phyloP scores from a whole-genome alignment of 2,797 vertebrate species.

The Strix occidentalis region DNA sequence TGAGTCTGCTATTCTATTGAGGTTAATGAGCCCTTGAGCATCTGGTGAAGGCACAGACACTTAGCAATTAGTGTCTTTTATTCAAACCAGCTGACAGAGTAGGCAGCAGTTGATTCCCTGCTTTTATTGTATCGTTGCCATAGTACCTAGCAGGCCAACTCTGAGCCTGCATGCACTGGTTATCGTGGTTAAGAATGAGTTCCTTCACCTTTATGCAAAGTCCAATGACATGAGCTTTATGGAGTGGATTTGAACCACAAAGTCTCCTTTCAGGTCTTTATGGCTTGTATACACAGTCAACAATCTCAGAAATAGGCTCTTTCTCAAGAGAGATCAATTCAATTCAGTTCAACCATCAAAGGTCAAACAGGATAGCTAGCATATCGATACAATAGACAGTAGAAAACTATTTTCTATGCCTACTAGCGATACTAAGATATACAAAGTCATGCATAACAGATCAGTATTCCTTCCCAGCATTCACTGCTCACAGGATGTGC shows the following conservation, averaged over 20 bases:
- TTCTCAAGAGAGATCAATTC: neutral
- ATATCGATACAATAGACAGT: neutral
- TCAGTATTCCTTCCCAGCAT: neutral
- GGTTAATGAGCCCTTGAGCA: slow-evolving; percentile 52
- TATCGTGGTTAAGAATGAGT: neutral
- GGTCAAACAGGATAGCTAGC: neutral
- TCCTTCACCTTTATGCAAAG: neutral
- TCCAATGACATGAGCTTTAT: neutral
- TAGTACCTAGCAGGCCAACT: neutral
- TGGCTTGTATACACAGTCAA: neutral
- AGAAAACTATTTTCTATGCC: neutral
- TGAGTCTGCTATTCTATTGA: slow-evolving; percentile 22
- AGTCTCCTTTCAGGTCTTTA: neutral
- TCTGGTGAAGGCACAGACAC: slow-evolving; percentile 28
- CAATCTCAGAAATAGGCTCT: neutral
- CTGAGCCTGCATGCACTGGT: neutral
- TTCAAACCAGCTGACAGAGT: slow-evolving; percentile 21
- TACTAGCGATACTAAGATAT: neutral
- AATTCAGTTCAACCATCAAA: neutral
- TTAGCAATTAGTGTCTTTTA: slow-evolving; percentile 47
- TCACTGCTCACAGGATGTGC: neutral
- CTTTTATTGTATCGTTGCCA: neutral
- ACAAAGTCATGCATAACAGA: neutral
- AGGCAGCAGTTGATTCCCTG: slow-evolving; percentile 1
- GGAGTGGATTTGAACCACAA: neutral